Conservation (phyloP, 1,140 invertebrate genomes). For the Acromyrmex heyeri region DNA sequence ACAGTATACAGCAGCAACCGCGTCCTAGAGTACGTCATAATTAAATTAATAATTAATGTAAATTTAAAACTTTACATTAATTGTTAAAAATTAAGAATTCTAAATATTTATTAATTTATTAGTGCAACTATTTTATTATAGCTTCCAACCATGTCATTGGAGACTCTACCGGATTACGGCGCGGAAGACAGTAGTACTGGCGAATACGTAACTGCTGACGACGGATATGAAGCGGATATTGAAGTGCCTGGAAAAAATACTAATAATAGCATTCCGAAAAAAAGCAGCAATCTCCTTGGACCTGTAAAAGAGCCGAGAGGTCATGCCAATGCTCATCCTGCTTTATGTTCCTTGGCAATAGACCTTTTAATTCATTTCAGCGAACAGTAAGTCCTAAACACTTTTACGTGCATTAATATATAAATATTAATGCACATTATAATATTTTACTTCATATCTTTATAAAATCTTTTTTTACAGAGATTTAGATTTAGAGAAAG, state of each 20-base stretch:
- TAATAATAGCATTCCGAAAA: constrained; percentile 70
- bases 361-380: constrained; percentile 89
- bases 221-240: constrained; percentile 89
- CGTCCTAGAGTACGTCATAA: constrained; percentile 79
- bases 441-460: neutral
- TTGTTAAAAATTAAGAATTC: neutral
- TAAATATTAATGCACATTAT: neutral
- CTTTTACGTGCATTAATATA: neutral
- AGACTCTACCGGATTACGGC: constrained; percentile 85
- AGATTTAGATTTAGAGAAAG: constrained; percentile 81
- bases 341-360: constrained; percentile 88
- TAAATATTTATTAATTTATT: constrained; percentile 13
- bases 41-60: neutral
- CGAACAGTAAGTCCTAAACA: constrained; percentile 84
- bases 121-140: constrained; percentile 55
- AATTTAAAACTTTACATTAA: neutral
- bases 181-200: constrained; percentile 86
- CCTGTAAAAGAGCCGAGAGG: constrained; percentile 78
- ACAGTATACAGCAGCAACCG: constrained; percentile 81
- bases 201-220: constrained; percentile 87
- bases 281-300: constrained; percentile 71
- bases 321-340: constrained; percentile 86
- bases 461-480: constrained; percentile 66
- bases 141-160: constrained; percentile 83
- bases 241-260: constrained; percentile 82